Percentiles rank a stretch among this genome's conserved stretches.
phyloP scores from a whole-genome alignment of 1,140 invertebrate species.

The Proctacanthus coquilletti region DNA sequence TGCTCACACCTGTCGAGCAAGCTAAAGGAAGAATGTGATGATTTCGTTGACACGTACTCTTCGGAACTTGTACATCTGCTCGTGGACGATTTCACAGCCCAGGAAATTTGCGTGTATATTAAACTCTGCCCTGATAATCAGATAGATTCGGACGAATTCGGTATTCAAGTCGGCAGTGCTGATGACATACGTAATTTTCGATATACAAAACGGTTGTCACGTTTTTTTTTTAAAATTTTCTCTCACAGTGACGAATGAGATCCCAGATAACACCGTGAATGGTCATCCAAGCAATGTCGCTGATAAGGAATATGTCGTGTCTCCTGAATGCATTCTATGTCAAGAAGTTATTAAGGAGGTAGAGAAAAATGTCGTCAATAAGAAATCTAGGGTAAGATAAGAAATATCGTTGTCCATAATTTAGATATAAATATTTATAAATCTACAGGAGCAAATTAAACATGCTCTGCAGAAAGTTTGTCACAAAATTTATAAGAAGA shows the following conservation, averaged over 20 bases:
- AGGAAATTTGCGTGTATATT: constrained; percentile 61
- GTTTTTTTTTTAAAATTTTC: constrained; percentile 5
- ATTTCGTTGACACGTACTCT: constrained; percentile 61
- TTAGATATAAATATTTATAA: no score
- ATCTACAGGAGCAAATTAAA: constrained; percentile 9
- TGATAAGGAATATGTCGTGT: constrained; percentile 7
- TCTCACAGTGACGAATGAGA: constrained; percentile 47
- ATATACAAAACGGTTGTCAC: no score
- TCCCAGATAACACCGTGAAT: constrained; percentile 38
- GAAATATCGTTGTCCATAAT: neutral
- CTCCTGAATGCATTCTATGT: constrained; percentile 23
- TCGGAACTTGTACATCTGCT: constrained; percentile 62
- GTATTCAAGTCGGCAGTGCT: constrained; percentile 14
- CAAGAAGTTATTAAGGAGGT: constrained; percentile 19
- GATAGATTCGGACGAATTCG: constrained; percentile 16
- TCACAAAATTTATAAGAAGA: constrained; percentile 14
- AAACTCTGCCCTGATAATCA: constrained; percentile 45
- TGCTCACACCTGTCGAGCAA: constrained; percentile 51
- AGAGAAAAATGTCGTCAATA: constrained; percentile 20
- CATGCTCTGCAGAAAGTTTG: constrained; percentile 16
- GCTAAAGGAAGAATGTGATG: constrained; percentile 47
- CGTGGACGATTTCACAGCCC: constrained; percentile 54
- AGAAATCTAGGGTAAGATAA: constrained; percentile 1
- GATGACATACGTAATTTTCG: constrained; percentile 7
- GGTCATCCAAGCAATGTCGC: constrained; percentile 24